Evolutionary conservation across 2,797 vertebrate species (phyloP).

Genomic region (Thripadectes ignobilis): DNA sequence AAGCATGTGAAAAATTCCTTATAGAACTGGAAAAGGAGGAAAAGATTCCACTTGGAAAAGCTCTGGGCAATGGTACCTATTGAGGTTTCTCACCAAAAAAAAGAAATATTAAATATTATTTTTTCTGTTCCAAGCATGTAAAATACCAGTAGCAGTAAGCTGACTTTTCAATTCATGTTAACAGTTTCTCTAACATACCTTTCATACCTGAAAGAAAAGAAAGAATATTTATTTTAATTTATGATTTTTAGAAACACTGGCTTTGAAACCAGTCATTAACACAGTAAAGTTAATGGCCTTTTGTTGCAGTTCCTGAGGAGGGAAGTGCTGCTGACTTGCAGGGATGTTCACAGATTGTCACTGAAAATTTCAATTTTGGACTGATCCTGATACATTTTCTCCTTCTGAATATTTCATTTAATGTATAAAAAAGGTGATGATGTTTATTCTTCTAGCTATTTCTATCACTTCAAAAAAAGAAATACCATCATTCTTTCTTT

Average conservation of each 20-base stretch:
- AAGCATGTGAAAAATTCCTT: background rate
- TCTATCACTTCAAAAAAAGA: background rate
- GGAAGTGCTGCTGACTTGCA: background rate
- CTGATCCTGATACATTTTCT: background rate
- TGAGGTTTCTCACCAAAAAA: background rate
- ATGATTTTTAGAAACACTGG: background rate
- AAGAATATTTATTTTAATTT: background rate
- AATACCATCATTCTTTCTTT: background rate
- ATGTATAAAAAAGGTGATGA: background rate
- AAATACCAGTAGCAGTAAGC: background rate
- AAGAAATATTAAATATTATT: background rate
- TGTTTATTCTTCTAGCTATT: background rate
- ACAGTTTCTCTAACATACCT: background rate
- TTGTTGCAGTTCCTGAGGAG: background rate
- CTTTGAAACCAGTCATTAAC: background rate
- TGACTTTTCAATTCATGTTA: background rate
- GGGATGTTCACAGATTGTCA: background rate
- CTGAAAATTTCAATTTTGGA: background rate
- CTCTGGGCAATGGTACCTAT: background rate
- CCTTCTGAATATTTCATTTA: background rate
- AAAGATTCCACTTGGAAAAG: background rate
- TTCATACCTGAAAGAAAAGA: background rate
- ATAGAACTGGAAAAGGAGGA: background rate
- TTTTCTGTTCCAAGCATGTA: background rate
- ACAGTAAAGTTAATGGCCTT: background rate